Base-by-base conservation (phyloP, 2,113 vertebrate species). In the Calidris pygmaea region DNA sequence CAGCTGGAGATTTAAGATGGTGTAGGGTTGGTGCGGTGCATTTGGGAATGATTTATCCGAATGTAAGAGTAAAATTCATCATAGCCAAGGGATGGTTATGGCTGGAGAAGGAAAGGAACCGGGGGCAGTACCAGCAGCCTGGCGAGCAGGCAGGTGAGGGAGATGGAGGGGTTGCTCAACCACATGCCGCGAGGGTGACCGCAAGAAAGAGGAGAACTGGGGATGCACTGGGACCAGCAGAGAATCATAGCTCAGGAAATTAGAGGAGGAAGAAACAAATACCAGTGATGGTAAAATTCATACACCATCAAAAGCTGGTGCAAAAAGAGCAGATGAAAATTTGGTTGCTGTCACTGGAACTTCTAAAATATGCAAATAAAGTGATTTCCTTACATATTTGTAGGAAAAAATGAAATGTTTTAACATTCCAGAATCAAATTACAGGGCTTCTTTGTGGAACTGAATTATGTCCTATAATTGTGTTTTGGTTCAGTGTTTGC, bases 141-240 rank as follows among this genome's bases (percentile, higher is more conserved):
- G 45, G 26, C 1, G 9, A 72, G 39, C 13, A 23, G 32, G 24
- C 10, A 41, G 47, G 8, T 1, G 1, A 35, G 17, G 7, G 24
- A 45, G 30, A 14, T 15, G 18, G 23, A 39, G 19, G 14, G 6
- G 2, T 27, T 41, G 12, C 39, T 88, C 27, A 70, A 29, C 11
- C 41, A 7, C 17, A 3, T 19, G 12, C 17, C 1, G 2, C 27
- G 50, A 26, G 35, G n/a, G 23, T 0, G 0, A 8, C 39, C 35
- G 29, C 30, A 39, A 37, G 27, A 15, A 10, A 34, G 32, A 58
- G 52, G 22, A 83, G 32, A 80, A 5, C 5, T 15, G 37, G 5
- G 35, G 27, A 8, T 43, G 32, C 9, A 7, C 10, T 16, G 37
- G 11, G 34, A 52, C 20, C 8, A 20, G 12, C 13, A 32, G 55